Conservation (phyloP, 92 coral and sea anemone species). For the Metridium senile region DNA sequence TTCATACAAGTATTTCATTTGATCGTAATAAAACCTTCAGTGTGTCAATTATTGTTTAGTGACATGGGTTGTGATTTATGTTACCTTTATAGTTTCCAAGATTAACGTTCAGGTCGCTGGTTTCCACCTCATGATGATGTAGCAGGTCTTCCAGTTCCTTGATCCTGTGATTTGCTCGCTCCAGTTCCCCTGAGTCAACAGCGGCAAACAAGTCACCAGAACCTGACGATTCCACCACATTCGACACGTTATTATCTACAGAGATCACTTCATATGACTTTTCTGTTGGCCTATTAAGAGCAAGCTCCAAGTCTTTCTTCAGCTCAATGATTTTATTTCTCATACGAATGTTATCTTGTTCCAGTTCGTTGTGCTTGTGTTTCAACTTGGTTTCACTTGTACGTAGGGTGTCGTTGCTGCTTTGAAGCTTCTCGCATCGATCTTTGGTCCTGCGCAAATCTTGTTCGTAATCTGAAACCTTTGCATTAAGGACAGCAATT, state of each 20-base stretch:
- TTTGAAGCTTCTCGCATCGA: constrained; percentile 40
- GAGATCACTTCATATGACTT: constrained; percentile 37
- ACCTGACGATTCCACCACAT: constrained; percentile 28
- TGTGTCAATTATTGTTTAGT: no score
- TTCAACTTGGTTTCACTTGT: constrained; percentile 23
- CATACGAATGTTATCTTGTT: constrained; percentile 16
- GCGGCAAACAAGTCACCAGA: constrained; percentile 37
- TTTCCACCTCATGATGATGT: constrained; percentile 44
- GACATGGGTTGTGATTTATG: not conserved
- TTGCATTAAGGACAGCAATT: not conserved
- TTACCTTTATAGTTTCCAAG: constrained; percentile 23
- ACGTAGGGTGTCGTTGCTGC: constrained; percentile 16
- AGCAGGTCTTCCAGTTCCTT: constrained; percentile 43
- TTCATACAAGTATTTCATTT: no score
- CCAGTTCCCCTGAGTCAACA: constrained; percentile 38
- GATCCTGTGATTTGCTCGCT: constrained; percentile 36
- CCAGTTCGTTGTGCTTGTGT: constrained; percentile 11
- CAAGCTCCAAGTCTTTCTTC: constrained; percentile 34
- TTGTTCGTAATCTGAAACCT: constrained; percentile 34
- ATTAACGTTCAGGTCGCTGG: constrained; percentile 29
- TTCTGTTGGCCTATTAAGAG: constrained; percentile 27
- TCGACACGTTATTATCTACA: constrained; percentile 28
- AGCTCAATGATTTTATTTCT: constrained; percentile 26
- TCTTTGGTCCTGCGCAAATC: constrained; percentile 38
- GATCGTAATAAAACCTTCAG: no score